Evolutionary conservation across 2,113 vertebrate species (phyloP).

Genomic region (Malurus melanocephalus): DNA sequence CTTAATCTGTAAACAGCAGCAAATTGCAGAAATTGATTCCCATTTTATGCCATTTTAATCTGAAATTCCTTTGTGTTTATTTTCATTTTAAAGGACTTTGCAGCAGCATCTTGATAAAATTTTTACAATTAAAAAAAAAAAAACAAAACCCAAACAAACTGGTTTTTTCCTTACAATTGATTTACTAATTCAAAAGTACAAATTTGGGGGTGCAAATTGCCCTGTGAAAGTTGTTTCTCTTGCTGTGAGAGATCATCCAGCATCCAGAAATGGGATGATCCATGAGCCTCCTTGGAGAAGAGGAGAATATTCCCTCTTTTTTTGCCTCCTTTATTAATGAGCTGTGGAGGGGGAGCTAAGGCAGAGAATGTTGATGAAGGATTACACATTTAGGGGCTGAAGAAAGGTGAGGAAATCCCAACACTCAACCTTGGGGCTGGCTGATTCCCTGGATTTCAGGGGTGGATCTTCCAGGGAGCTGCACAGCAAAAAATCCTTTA

Average conservation of each 20-base stretch:
- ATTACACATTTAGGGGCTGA: not conserved
- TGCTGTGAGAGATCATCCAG: not conserved
- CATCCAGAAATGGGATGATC: not conserved
- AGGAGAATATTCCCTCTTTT: not conserved
- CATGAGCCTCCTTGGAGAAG: not conserved
- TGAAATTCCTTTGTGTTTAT: not conserved
- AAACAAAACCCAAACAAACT: too few relatives aligned
- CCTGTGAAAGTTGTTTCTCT: not conserved
- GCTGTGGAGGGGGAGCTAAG: not conserved
- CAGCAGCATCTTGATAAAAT: too few relatives aligned
- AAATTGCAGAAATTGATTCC: not conserved
- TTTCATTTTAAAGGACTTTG: not conserved
- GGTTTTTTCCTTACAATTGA: not conserved
- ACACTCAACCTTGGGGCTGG: fast-evolving
- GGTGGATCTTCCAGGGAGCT: not conserved
- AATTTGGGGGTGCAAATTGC: not conserved
- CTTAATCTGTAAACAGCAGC: not conserved
- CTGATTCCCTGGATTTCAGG: not conserved
- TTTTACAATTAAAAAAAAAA: not conserved
- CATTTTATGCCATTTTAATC: not conserved
- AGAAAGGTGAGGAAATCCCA: not conserved
- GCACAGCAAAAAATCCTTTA: not conserved
- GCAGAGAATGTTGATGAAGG: not conserved
- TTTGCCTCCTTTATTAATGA: not conserved
- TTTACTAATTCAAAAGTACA: not conserved